Conservation (phyloP, 2,797 vertebrate species). For the Neomorphus geoffroyi region DNA sequence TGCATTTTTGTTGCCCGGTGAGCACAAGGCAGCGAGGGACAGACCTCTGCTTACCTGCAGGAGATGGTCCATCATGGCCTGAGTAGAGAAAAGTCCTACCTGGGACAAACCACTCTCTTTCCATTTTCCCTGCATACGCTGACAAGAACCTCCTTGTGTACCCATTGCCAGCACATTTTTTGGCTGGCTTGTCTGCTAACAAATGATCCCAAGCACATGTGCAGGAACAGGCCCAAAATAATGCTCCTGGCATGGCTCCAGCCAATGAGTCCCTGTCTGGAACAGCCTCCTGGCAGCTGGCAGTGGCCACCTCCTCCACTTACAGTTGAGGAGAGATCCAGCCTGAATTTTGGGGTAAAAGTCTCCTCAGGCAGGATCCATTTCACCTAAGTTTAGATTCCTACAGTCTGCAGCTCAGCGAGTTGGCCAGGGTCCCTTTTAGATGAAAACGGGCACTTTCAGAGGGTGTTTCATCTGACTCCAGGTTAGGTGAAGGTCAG, state of each 20-base stretch:
- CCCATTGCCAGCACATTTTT: not conserved
- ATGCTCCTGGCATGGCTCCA: not conserved
- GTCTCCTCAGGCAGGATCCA: not conserved
- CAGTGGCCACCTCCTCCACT: not conserved
- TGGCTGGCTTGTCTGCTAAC: not conserved
- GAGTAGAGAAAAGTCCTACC: not conserved
- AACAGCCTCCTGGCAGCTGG: not conserved
- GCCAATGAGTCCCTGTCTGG: not conserved
- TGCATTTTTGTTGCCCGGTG: rapidly evolving
- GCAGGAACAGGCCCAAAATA: not conserved
- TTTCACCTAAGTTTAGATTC: not conserved
- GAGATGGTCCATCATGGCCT: not conserved
- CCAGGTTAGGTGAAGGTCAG: not conserved
- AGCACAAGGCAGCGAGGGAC: not conserved
- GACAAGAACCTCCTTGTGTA: rapidly evolving
- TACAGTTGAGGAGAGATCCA: not conserved
- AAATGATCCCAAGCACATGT: not conserved
- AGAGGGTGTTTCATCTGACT: not conserved
- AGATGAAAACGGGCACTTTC: not conserved
- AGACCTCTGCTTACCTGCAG: not conserved
- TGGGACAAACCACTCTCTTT: not conserved
- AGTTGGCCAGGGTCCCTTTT: not conserved
- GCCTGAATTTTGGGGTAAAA: not conserved
- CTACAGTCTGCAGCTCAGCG: not conserved
- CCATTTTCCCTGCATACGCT: rapidly evolving